Evolutionary conservation across 2,888 invertebrate genomes (phyloP).

Genomic region (Clitarchus hookeri): DNA sequence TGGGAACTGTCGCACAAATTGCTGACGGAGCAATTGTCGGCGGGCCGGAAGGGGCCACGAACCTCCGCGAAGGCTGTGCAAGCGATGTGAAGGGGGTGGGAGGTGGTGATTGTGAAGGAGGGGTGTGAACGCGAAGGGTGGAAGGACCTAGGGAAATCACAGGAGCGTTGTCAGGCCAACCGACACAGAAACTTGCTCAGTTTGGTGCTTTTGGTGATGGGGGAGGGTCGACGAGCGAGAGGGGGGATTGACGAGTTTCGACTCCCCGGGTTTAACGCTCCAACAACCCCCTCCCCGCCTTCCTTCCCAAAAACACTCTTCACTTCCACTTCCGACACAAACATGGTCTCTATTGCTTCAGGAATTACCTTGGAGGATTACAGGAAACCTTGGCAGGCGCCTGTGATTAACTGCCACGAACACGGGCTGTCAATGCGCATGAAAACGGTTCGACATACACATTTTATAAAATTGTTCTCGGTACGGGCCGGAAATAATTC

Average conservation of each 20-base stretch:
- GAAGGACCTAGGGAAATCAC: slow-evolving; percentile 7
- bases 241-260: slow-evolving; percentile 1
- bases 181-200: not conserved
- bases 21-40: slow-evolving; percentile 14
- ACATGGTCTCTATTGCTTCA: too few species aligned
- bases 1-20: not conserved
- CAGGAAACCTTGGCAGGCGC: too few species aligned
- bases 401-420: too few species aligned
- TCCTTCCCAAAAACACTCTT: too few species aligned
- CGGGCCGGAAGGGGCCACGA: not conserved
- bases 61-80: not conserved
- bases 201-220: not conserved
- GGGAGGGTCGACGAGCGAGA: not conserved
- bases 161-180: slow-evolving; percentile 2
- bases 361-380: too few species aligned
- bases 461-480: too few species aligned
- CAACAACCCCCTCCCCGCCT: too few species aligned
- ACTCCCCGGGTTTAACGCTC: not conserved
- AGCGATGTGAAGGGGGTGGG: not conserved
- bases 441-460: too few species aligned
- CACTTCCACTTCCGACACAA: too few species aligned
- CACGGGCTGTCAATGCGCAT: too few species aligned
- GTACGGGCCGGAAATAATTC: too few species aligned
- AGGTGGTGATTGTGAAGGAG: not conserved
- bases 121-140: not conserved